Evolutionary conservation across 2,113 vertebrate species (phyloP).

Genomic region (Manacus vitellinus): DNA sequence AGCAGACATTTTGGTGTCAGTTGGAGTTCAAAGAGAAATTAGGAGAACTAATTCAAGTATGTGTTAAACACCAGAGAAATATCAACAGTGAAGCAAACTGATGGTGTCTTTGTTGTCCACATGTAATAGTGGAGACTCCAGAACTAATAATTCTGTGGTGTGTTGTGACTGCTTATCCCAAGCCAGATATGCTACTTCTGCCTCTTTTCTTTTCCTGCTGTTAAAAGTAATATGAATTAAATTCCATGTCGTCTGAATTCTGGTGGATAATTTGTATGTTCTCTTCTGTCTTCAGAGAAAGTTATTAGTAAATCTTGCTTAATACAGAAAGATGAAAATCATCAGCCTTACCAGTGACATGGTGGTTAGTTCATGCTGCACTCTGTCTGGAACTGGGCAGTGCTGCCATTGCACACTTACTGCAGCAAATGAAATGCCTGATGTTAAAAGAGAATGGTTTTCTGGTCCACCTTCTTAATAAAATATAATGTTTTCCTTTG

Average conservation of each 20-base stretch:
- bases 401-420: background rate
- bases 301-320: background rate
- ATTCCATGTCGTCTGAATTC: background rate
- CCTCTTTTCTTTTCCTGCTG: background rate
- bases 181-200: background rate
- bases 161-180: accelerated
- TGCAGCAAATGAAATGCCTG: background rate
- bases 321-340: background rate
- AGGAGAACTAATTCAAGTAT: background rate
- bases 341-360: background rate
- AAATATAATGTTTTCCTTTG: background rate
- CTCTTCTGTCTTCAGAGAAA: background rate
- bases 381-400: background rate
- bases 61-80: background rate
- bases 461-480: background rate
- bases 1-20: background rate
- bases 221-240: background rate
- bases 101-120: background rate
- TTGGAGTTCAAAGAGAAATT: background rate
- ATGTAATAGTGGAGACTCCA: background rate
- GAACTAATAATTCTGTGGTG: background rate
- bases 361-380: background rate
- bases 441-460: background rate
- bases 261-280: background rate
- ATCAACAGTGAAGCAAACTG: background rate